Percentiles rank a stretch among this genome's conserved stretches.
These are phyloP conservation scores for Ceratothoa steindachneri DNA, from an alignment of 2,888 invertebrate species.

Conservation along the genomic window DNA sequence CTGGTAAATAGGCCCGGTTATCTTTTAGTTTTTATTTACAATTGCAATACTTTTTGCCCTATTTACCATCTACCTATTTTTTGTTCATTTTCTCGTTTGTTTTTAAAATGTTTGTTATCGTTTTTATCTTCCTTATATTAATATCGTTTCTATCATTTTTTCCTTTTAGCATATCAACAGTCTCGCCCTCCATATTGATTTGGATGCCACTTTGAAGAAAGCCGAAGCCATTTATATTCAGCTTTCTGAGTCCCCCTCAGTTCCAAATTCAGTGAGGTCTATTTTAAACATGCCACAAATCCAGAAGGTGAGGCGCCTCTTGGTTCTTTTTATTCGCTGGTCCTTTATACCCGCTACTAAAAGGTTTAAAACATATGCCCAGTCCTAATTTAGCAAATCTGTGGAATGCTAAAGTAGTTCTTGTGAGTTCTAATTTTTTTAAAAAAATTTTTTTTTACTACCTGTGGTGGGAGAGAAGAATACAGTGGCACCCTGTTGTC, in stretches of 20 bases:
- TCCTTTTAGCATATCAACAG: constrained; percentile 92
- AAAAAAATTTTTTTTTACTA: neutral
- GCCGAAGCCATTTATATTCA: constrained; percentile 93
- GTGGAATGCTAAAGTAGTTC: neutral
- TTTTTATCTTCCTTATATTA: too few relatives aligned
- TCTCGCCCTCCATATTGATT: constrained; percentile 76
- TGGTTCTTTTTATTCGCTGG: neutral
- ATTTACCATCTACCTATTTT: too few relatives aligned
- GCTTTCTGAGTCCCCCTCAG: constrained; percentile 64
- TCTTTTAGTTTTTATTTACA: too few relatives aligned
- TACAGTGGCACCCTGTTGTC: too few relatives aligned
- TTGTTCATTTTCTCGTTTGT: too few relatives aligned
- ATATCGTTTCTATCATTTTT: too few relatives aligned
- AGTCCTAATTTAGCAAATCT: neutral
- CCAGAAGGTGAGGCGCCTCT: constrained; percentile 12
- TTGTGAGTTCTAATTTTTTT: neutral
- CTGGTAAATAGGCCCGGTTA: too few relatives aligned
- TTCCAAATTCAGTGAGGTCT: constrained; percentile 67
- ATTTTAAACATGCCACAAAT: constrained; percentile 63
- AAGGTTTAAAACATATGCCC: neutral
- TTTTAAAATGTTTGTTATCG: too few relatives aligned
- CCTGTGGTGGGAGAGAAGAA: too few relatives aligned
- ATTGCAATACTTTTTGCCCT: too few relatives aligned
- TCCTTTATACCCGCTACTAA: too few relatives aligned
- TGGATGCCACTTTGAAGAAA: constrained; percentile 72